Base-by-base conservation (phyloP, 92 coral and sea anemone species). In the Pocillopora meandrina region DNA sequence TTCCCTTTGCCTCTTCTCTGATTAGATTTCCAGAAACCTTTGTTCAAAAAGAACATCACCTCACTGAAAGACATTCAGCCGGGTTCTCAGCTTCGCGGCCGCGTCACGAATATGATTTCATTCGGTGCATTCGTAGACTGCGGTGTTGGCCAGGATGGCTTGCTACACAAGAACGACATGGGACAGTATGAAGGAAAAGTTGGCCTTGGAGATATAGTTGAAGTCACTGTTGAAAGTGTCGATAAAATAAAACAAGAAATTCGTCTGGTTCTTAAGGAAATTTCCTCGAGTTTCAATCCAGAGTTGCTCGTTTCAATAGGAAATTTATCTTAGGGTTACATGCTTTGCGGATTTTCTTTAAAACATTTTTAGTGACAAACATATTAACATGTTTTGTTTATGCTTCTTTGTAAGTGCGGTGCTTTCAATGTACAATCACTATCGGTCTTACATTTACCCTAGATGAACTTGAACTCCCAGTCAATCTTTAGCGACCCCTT, bases 51-150 rank as follows among this genome's bases (percentile, higher is more conserved):
- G 58, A 93, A 95, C n/a, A 72, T 95, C 65, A 90, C 91, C 33
- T 90, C 93, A 12, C 67, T 94, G 69, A 87, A 91, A 75, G 98
- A 94, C 77, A 79, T 96, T 15, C 80, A 31, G 31, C 83, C 88
- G 56, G 95, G 96, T 56, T 77, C 88, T 34, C 79, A 75, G 67
- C 84, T 94, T 13, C 82, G 98, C 19, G 99, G 99, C 7, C 95
- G 99, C 68, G 95, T 96, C 67, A 76, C 94, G 5, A 96, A 96
- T 58, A 92, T 96, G 78, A 96, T 98, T 69, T 92, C 99, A 20
- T 96, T 96, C 72, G 99, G 99, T 18, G 98, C 99, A 7, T 96
- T 96, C 84, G 98, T 96, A 17, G 99, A 96, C 78, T 92, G 98
- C 79, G 99, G 99, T 10, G 94, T 94, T 0, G 98, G 97, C 35